Conservation (phyloP, 2,888 invertebrate species). For the Heteromyza rotundicornis region DNA sequence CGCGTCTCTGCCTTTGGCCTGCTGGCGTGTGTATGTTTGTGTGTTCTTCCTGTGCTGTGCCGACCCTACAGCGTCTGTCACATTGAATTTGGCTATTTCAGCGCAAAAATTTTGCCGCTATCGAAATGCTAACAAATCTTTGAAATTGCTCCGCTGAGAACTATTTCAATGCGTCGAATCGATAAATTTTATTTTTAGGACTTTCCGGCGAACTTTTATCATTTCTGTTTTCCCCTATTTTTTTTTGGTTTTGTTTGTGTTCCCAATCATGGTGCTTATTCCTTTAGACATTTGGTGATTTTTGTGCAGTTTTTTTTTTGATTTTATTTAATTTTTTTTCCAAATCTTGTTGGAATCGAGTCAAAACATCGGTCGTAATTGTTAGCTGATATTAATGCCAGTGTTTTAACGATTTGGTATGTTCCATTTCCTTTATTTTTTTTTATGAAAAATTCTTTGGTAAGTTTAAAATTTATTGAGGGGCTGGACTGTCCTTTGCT, state of each 20-base stretch:
- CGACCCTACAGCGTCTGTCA: constrained; percentile 13
- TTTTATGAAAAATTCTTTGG: no score
- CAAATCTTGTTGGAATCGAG: constrained; percentile 1
- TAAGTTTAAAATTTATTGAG: background rate
- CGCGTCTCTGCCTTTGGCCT: background rate
- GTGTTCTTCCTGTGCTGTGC: background rate
- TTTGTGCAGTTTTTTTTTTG: background rate
- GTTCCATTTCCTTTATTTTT: background rate
- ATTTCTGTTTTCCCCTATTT: background rate
- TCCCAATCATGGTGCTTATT: background rate
- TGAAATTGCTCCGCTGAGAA: constrained; percentile 56
- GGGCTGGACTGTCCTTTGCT: background rate
- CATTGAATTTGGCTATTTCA: constrained; percentile 19
- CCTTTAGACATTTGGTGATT: no score
- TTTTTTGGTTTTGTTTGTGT: background rate
- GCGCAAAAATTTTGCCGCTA: constrained; percentile 41
- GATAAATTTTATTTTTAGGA: constrained; percentile 44
- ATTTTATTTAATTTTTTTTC: background rate
- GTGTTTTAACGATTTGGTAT: background rate
- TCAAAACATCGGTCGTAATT: constrained; percentile 2
- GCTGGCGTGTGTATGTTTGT: background rate
- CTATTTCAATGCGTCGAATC: constrained; percentile 59
- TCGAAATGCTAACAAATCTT: constrained; percentile 43
- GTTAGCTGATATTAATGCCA: background rate
- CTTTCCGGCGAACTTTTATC: background rate